Percentiles rank a stretch among this genome's conserved stretches.
Evolutionary conservation across 2,113 vertebrate species (phyloP).

Genomic region (Catharus fuscescens): DNA sequence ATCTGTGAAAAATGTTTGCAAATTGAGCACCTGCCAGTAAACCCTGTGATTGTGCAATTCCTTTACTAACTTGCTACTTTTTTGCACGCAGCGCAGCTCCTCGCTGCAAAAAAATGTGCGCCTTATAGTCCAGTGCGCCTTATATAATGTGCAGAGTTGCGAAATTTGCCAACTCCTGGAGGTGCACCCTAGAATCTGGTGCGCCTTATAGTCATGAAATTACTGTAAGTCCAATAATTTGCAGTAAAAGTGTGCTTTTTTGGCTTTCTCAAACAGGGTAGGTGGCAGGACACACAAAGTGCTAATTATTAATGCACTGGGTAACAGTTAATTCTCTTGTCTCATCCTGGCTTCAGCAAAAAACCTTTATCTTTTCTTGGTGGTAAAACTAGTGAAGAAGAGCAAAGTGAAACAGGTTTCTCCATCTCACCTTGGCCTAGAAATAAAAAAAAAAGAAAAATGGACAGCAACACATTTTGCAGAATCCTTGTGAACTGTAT

Average conservation of each 20-base stretch:
- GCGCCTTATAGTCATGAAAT: too few species aligned
- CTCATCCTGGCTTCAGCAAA: background rate
- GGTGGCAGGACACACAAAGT: background rate
- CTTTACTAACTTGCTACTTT: too few species aligned
- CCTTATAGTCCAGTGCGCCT: too few species aligned
- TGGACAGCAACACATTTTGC: background rate
- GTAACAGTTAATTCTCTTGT: background rate
- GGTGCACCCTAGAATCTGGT: too few species aligned
- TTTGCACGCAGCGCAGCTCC: too few species aligned
- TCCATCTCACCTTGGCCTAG: background rate
- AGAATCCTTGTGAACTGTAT: background rate
- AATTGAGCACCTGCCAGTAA: too few species aligned
- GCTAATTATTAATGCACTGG: background rate
- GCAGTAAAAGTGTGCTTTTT: background rate
- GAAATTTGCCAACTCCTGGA: too few species aligned
- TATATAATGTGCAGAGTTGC: too few species aligned
- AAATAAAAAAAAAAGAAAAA: background rate
- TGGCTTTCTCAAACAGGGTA: background rate
- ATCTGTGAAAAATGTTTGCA: too few species aligned
- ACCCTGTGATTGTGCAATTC: too few species aligned
- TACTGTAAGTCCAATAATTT: background rate
- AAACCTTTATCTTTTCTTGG: background rate
- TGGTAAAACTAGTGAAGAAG: background rate
- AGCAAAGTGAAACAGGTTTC: background rate
- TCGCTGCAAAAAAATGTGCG: too few species aligned